Evolutionary conservation across 2,113 vertebrate genomes (phyloP).

Genomic region (Tamias sibiricus): DNA sequence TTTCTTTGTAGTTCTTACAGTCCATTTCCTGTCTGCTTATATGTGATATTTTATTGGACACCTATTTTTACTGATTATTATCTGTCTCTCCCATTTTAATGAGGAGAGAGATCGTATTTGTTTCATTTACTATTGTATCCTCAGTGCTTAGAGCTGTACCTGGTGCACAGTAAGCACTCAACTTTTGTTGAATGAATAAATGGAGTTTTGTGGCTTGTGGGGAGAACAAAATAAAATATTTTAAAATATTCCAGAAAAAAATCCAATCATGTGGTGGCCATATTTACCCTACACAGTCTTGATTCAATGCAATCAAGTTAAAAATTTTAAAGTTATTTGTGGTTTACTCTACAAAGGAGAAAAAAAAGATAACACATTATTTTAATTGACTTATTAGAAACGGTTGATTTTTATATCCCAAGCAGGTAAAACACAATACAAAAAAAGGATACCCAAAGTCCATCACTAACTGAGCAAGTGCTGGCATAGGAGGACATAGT

Average conservation of each 20-base stretch:
- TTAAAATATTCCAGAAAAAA: constrained; percentile 32
- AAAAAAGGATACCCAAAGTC: background rate
- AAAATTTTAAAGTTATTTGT: background rate
- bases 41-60: background rate
- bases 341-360: background rate
- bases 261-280: background rate
- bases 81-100: background rate
- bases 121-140: background rate
- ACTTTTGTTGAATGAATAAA: background rate
- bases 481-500: background rate
- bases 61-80: background rate
- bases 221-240: background rate
- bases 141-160: background rate
- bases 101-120: background rate
- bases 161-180: background rate
- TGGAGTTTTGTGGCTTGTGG: background rate
- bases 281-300: background rate
- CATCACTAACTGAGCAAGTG: background rate
- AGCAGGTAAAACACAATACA: background rate
- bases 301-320: background rate
- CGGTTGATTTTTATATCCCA: constrained; percentile 3
- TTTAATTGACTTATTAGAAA: constrained; percentile 7
- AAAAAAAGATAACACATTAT: background rate
- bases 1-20: background rate
- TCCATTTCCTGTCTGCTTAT: background rate